Evolutionary conservation across 2,797 vertebrate species (phyloP), one percentile per base, ranked within the genome.

Genomic region (Erpetoichthys calabaricus): DNA sequence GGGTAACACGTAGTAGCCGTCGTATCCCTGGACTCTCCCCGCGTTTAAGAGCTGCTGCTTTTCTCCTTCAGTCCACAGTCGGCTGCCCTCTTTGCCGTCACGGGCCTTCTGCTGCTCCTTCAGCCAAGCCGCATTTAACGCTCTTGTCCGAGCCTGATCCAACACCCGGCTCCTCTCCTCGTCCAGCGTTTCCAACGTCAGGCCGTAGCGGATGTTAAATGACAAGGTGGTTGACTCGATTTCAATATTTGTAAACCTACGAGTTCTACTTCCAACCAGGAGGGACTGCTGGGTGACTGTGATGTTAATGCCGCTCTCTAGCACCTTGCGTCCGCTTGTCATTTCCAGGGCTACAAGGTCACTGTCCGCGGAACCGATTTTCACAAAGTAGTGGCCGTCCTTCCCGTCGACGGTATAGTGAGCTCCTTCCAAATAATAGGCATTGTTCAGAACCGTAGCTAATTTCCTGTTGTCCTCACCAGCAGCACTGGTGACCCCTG

Each of bases 1-100:
- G 0, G 96, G 94, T 66, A 99, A 88, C 58, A 98, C 90, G 63
- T 98, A 98, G 75, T 97, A 99, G 57, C 96, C 96, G 57, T 99
- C 96, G 42, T 98, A 99, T 57, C 96, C 94, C 72, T 95, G 95
- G 63, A 98, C 95, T 66, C 90, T 87, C 59, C 94, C 94, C 6
- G 91, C 83, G 10, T 76, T 89, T 68, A 98, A 86, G 56, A 99
- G 91, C 81, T 99, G 95, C 75, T 97, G 95, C 74, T 86, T 87
- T 81, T 99, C 96, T 44, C 96, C 94, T 60, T 99, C 96, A 62
- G 95, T 98, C 96, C 96, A 99, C 64, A 92, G 73, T 45, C 95
- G 92, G 72, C 88, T 92, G 59, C 96, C 94, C 71, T 97, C 95
- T 59, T 92, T 89, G 60, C 94, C 91, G 3, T 98, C 94, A 65